These are phyloP conservation scores for Pterostichus madidus DNA, from an alignment of 2,888 invertebrate genomes.

Conservation along the genomic window DNA sequence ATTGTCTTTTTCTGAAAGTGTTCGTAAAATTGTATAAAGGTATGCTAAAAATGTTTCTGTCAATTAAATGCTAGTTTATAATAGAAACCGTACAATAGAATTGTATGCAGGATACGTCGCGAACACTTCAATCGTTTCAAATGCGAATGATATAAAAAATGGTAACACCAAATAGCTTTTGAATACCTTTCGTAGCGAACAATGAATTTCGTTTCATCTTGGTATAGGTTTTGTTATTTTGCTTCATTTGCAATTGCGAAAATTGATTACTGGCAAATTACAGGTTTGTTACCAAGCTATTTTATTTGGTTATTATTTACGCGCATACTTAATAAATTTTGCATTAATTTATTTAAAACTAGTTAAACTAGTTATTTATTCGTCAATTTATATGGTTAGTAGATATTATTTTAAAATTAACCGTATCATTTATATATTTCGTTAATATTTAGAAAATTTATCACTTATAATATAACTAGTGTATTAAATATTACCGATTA, in stretches of 20 bases:
- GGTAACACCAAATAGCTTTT: conserved; percentile 21
- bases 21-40: conserved; percentile 17
- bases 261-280: conserved; percentile 13
- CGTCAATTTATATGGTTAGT: too few relatives aligned
- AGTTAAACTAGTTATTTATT: too few relatives aligned
- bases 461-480: too few relatives aligned
- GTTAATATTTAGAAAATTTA: too few relatives aligned
- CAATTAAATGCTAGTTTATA: conserved; percentile 32
- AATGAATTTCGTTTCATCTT: conserved; percentile 38
- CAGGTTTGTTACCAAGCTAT: background rate
- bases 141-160: conserved; percentile 39
- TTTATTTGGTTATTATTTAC: too few relatives aligned
- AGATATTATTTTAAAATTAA: too few relatives aligned
- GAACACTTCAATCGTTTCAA: conserved; percentile 37
- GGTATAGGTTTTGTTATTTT: conserved; percentile 6
- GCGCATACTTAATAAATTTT: too few relatives aligned
- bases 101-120: conserved; percentile 41
- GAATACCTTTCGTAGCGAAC: conserved; percentile 37
- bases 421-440: too few relatives aligned
- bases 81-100: conserved; percentile 38
- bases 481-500: too few relatives aligned
- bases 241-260: background rate
- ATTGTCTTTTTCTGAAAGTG: background rate
- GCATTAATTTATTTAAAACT: too few relatives aligned
- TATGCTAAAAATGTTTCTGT: conserved; percentile 9